These are phyloP conservation scores for Hybognathus amarus DNA, from an alignment of 2,797 vertebrate species.

Conservation along the genomic window DNA sequence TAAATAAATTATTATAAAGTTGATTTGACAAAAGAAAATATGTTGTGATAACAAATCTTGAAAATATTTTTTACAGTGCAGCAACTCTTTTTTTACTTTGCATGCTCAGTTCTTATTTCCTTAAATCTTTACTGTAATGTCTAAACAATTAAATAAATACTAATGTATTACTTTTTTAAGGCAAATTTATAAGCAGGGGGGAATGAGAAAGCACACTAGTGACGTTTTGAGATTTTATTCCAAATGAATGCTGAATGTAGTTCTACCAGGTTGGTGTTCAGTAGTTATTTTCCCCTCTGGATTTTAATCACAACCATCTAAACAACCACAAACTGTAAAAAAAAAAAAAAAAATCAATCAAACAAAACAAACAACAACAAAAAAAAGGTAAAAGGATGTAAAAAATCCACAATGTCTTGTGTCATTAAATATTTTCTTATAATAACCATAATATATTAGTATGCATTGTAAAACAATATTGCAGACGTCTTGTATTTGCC, in stretches of 20 bases:
- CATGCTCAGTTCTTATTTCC: neutral
- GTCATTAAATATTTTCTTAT: slow-evolving; percentile 99
- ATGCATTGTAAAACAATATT: slow-evolving; percentile 93
- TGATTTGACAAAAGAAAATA: too few species aligned
- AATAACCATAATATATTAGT: slow-evolving; percentile 99
- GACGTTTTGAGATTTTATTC: slow-evolving; percentile 90
- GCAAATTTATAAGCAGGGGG: slow-evolving; percentile 2
- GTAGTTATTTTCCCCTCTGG: slow-evolving; percentile 88
- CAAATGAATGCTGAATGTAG: slow-evolving; percentile 90
- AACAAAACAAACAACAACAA: slow-evolving; percentile 49
- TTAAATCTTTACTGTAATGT: neutral
- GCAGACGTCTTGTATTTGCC: slow-evolving; percentile 86
- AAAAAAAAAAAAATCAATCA: slow-evolving; percentile 59
- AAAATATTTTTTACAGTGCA: too few species aligned
- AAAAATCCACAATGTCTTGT: slow-evolving; percentile 93
- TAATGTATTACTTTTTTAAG: neutral
- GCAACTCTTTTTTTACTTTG: too few species aligned
- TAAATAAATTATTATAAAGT: too few species aligned
- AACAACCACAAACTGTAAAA: slow-evolving; percentile 74
- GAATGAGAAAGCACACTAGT: slow-evolving; percentile 36
- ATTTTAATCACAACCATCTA: slow-evolving; percentile 87
- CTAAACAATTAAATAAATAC: neutral
- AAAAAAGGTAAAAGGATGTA: slow-evolving; percentile 63
- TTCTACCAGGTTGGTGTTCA: slow-evolving; percentile 89
- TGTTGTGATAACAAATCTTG: too few species aligned